Evolutionary conservation across 2,888 invertebrate species (phyloP).

Genomic region (Drosophila yooni): DNA sequence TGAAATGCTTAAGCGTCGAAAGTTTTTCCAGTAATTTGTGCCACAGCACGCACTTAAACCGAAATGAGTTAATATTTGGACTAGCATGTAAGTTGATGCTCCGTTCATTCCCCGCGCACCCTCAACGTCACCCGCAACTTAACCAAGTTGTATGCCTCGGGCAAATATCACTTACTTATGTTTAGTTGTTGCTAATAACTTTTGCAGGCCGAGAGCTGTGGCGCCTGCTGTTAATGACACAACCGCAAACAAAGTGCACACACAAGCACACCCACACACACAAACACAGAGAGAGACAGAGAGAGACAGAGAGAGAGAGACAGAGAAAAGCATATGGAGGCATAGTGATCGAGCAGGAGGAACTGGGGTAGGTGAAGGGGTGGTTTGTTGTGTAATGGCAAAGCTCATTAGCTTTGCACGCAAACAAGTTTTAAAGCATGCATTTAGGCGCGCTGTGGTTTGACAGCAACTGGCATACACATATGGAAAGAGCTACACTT

Average conservation of each 20-base stretch:
- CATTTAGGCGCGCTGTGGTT: constrained; percentile 78
- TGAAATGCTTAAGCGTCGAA: constrained; percentile 55
- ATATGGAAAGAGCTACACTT: constrained; percentile 35
- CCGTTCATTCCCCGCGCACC: neutral
- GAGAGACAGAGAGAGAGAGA: neutral
- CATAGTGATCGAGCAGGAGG: constrained; percentile 20
- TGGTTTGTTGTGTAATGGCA: constrained; percentile 76
- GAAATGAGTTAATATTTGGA: constrained; percentile 76
- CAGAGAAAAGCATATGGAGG: constrained; percentile 2
- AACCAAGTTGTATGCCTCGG: constrained; percentile 60
- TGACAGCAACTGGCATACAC: constrained; percentile 65
- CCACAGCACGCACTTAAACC: constrained; percentile 62
- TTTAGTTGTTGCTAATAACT: constrained; percentile 78
- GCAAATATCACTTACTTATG: constrained; percentile 81
- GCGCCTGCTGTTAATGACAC: constrained; percentile 81
- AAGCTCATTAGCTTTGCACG: constrained; percentile 81
- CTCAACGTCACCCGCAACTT: constrained; percentile 19
- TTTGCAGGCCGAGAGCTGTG: constrained; percentile 66
- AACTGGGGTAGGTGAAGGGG: neutral
- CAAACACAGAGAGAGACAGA: constrained; percentile 7
- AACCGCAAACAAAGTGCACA: constrained; percentile 81
- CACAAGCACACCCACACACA: constrained; percentile 33
- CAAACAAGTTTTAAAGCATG: constrained; percentile 81
- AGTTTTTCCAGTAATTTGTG: constrained; percentile 69
- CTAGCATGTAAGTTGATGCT: constrained; percentile 58